Base-by-base conservation (phyloP, 2,113 vertebrate genomes). In the Coptodon rendalli region DNA sequence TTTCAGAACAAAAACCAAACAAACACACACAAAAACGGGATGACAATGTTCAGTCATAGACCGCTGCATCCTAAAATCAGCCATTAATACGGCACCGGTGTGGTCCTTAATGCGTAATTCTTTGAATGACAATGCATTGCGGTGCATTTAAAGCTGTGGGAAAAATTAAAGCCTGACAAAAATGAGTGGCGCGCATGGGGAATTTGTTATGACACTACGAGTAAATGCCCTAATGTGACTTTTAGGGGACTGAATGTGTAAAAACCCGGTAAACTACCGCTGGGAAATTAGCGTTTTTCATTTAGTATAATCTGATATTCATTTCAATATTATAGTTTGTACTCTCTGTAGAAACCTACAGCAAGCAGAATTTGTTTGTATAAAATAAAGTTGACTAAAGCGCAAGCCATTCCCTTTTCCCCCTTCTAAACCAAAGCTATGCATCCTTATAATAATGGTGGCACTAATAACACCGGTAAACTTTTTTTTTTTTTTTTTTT, bases 131-230 rank as follows among this genome's bases (percentile, higher is more conserved):
- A 5, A 66, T 22, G 22, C 36, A 13, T 1, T 22, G 31, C 27
- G 91, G 22, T 86, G 90, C 84, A 54, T 92, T 92, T 86, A 73
- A 0, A 0, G 2, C 6, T 19, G 2, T 79, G 22, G 89, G 87
- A 83, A 71, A 92, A 80, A 17, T 13, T 3, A 34, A 36, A 1
- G 16, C n/a, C 19, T 10, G 7, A 19, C 10, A 59, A 36, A 68
- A 36, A 54, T 27, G 43, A 16, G 22, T 50, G 53, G 59, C 34
- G 57, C 16, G 4, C 12, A 5, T 36, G 82, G 88, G 92, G 63
- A 89, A 91, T 92, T 93, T 89, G 63, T 59, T 63, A 12, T 82
- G 80, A 86, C 56, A 81, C 16, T 48, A 78, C 73, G 27, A 78
- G 73, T 78, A 63, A 54, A 24, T 27, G 53, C 14, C 54, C 54